These are phyloP conservation scores for Dolichoris vasculosae DNA, from an alignment of 1,140 invertebrate species.

Conservation along the genomic window DNA sequence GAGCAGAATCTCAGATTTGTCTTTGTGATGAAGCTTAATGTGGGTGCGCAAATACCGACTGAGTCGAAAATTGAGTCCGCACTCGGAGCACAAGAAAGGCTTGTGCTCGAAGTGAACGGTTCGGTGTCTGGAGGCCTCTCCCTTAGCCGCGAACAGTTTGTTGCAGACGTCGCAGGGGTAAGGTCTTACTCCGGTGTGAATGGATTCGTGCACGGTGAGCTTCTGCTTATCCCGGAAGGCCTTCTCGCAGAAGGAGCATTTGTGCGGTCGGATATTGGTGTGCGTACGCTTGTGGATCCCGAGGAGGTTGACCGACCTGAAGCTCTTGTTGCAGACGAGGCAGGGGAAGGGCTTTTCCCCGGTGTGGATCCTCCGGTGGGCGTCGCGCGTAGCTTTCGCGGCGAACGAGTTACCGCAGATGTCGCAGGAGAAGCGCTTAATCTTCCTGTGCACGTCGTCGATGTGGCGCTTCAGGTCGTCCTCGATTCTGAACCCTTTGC, in stretches of 20 bases:
- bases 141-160: constrained; percentile 73
- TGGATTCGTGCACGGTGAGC: constrained; percentile 70
- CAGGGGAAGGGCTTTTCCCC: constrained; percentile 79
- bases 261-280: constrained; percentile 72
- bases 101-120: constrained; percentile 73
- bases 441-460: constrained; percentile 62
- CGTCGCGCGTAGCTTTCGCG: constrained; percentile 76
- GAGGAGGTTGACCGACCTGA: constrained; percentile 72
- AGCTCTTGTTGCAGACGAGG: constrained; percentile 76
- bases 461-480: constrained; percentile 66
- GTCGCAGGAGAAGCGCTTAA: constrained; percentile 71
- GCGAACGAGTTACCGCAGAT: constrained; percentile 68
- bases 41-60: constrained; percentile 74
- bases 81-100: constrained; percentile 74
- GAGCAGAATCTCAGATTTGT: constrained; percentile 21
- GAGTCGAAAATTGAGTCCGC: constrained; percentile 75
- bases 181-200: constrained; percentile 71
- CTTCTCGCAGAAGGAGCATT: constrained; percentile 71
- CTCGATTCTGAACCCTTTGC: constrained; percentile 68
- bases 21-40: constrained; percentile 47
- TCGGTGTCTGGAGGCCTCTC: constrained; percentile 72
- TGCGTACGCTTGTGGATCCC: constrained; percentile 74
- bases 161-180: constrained; percentile 73
- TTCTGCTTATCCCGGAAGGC: constrained; percentile 73
- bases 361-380: constrained; percentile 80